Conservation (phyloP, 1,140 invertebrate species). For the Apis florea region DNA sequence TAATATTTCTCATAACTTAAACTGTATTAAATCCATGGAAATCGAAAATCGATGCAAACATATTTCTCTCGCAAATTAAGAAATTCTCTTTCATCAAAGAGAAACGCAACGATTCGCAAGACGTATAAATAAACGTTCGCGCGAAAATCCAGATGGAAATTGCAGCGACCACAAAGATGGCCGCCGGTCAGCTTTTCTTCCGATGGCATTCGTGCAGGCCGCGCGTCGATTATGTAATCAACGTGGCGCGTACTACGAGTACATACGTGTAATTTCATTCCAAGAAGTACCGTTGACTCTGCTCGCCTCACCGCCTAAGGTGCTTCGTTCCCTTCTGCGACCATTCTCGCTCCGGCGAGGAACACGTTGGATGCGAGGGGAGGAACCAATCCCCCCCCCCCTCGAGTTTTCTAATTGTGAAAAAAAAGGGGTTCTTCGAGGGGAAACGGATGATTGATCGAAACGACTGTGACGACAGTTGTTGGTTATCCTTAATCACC, state of each 20-base stretch:
- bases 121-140: too few relatives aligned
- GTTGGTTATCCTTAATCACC: neutral
- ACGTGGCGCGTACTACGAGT: slow-evolving; percentile 45
- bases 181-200: slow-evolving; percentile 33
- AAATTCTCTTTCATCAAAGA: too few relatives aligned
- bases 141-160: too few relatives aligned
- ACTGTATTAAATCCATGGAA: too few relatives aligned
- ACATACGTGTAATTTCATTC: slow-evolving; percentile 59
- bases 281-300: slow-evolving; percentile 56
- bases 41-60: too few relatives aligned
- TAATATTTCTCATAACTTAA: too few relatives aligned
- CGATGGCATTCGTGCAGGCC: slow-evolving; percentile 23
- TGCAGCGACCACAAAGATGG: neutral
- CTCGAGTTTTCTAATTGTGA: neutral
- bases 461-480: neutral
- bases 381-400: neutral
- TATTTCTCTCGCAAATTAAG: too few relatives aligned
- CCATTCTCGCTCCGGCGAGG: neutral
- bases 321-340: slow-evolving; percentile 39
- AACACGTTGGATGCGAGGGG: neutral
- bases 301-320: slow-evolving; percentile 43
- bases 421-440: neutral
- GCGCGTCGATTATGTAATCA: slow-evolving; percentile 58
- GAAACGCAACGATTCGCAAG: too few relatives aligned
- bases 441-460: neutral